These are phyloP conservation scores for Halictus quadricinctus DNA, from an alignment of 2,888 invertebrate genomes.

Conservation along the genomic window DNA sequence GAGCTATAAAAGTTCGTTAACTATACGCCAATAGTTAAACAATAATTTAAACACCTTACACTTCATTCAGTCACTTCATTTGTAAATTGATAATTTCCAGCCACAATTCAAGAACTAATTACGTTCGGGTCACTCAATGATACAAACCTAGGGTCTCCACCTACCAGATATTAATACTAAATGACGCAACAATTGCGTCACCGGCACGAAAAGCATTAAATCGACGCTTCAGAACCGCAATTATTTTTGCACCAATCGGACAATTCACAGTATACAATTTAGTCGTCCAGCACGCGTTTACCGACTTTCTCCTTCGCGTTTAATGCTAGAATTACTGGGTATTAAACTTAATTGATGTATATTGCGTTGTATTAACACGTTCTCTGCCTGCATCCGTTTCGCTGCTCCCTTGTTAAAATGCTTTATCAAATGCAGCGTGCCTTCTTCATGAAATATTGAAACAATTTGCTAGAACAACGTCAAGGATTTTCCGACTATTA, in stretches of 20 bases:
- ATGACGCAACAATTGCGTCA: not conserved
- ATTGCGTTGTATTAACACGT: not conserved
- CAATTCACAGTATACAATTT: not conserved
- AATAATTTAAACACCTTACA: too few species aligned
- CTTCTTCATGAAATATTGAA: too few species aligned
- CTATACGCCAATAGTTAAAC: too few species aligned
- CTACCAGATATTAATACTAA: not conserved
- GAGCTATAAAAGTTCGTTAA: too few species aligned
- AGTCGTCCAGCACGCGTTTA: not conserved
- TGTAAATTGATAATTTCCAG: not conserved
- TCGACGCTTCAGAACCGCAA: not conserved
- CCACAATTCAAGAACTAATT: not conserved
- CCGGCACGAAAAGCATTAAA: not conserved
- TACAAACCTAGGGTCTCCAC: not conserved
- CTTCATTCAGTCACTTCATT: not conserved
- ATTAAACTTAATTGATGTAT: not conserved
- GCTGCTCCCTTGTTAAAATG: too few species aligned
- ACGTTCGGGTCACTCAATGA: not conserved
- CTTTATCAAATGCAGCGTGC: too few species aligned
- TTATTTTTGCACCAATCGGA: not conserved
- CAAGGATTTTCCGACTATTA: too few species aligned
- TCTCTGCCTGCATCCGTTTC: not conserved
- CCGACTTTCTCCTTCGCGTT: not conserved
- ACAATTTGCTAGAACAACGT: too few species aligned
- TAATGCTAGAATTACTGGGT: not conserved